phyloP scores from a whole-genome alignment of 2,797 vertebrate genomes.

The Meda fulgida region DNA sequence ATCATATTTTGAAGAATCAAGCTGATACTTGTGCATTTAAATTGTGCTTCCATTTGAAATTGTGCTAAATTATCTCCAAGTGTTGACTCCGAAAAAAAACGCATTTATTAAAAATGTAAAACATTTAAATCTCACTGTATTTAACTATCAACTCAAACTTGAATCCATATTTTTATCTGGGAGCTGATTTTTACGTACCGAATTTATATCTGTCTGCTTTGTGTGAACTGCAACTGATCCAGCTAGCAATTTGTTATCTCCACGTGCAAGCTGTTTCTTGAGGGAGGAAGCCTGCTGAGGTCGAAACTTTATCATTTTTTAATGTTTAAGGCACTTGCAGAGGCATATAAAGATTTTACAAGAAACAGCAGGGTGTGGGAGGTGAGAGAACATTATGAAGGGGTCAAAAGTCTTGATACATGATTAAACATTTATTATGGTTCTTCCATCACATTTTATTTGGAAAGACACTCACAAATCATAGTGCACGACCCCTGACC shows the following conservation, averaged over 20 bases:
- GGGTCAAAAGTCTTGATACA: constrained; percentile 23
- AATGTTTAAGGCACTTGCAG: background rate
- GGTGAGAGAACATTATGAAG: background rate
- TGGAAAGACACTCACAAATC: constrained; percentile 9
- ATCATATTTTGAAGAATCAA: background rate
- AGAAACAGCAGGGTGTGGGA: background rate
- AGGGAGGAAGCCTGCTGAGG: background rate
- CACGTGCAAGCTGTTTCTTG: constrained; percentile 29
- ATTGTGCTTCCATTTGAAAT: background rate
- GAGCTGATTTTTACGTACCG: constrained; percentile 11
- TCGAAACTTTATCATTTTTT: background rate
- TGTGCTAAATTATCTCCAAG: no score
- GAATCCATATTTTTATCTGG: background rate
- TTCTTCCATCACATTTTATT: constrained; percentile 3
- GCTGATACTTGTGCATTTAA: background rate
- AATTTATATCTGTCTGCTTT: constrained; percentile 25
- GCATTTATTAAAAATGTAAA: background rate
- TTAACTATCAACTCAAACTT: background rate
- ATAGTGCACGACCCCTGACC: background rate
- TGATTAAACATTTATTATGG: constrained; percentile 18
- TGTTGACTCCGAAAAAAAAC: background rate
- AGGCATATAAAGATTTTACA: constrained; percentile 10
- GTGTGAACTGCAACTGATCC: constrained; percentile 22
- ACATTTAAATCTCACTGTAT: background rate
- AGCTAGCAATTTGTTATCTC: constrained; percentile 29